Base-by-base conservation (phyloP, 2,888 invertebrate species). In the Synergus japonicus region DNA sequence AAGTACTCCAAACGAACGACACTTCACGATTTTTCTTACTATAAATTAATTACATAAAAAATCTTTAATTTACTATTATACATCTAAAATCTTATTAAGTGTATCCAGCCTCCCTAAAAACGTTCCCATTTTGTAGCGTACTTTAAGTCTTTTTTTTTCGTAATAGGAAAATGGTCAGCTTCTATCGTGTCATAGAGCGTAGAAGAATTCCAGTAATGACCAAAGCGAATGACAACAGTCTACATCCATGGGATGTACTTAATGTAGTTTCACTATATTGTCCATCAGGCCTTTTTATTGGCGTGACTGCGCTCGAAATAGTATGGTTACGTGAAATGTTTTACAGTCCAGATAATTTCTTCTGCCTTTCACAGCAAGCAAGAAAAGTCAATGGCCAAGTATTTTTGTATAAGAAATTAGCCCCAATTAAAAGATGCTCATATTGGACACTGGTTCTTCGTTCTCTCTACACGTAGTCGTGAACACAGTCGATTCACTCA, bases 21-120 rank as follows among this genome's bases (percentile, higher is more conserved):
- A 89, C 85, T 86, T 88, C 86, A 89, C 86, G 87, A 87, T 86
- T 84, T 83, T 83, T 79, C 87, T 90, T 89, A 88, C 85, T 86
- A 91, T 91, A 90, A 91, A 91, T 91, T 91, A 91, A 91, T 91
- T 90, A 90, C 90, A 91, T 90, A 88, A 90, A 91, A 88, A 88
- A 91, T 89, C 82, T 87, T 90, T 90, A 90, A 90, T 88, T 90
- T 90, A 88, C 90, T 91, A 91, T 91, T 89, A 90, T 90, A 91
- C 90, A 91, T 87, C 89, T 90, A 91, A 87, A 86, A 87, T 88
- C 87, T 88, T 85, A 87, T 87, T 73, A 87, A 88, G 86, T 89
- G 86, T 87, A 88, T 88, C 88, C 89, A 90, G 89, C 88, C 87
- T 89, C 87, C 88, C 88, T 88, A 87, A 87, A 87, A 89, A 85